phyloP scores from a whole-genome alignment of 2,113 vertebrate species.

The Etheostoma cragini region DNA sequence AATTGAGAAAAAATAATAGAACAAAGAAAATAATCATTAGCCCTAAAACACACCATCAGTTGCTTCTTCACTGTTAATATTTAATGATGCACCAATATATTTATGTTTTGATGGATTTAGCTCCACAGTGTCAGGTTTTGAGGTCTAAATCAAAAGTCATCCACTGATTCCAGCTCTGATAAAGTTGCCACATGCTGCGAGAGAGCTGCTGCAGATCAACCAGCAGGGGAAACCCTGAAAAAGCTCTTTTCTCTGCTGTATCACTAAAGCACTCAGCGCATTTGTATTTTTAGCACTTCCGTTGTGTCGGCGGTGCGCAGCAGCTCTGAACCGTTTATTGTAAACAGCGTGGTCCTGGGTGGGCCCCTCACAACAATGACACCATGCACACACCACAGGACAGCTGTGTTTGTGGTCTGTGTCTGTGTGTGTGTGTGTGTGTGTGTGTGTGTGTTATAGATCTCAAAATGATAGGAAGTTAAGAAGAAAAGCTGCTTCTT shows the following conservation, averaged over 20 bases:
- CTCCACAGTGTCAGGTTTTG: background rate
- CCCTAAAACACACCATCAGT: too few species aligned
- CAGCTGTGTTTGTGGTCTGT: slow-evolving; percentile 29
- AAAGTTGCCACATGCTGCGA: background rate
- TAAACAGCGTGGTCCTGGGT: background rate
- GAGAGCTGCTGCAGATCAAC: background rate
- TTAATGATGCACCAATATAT: background rate
- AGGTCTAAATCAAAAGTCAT: background rate
- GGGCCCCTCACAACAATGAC: slow-evolving; percentile 11
- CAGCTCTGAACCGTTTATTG: slow-evolving; percentile 12
- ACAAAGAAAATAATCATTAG: too few species aligned
- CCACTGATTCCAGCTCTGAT: background rate
- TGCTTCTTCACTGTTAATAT: background rate
- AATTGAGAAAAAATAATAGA: too few species aligned
- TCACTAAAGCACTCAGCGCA: background rate
- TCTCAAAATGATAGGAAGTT: background rate
- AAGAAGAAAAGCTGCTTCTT: background rate
- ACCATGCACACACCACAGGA: background rate
- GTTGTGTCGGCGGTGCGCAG: background rate
- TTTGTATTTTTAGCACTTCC: slow-evolving; percentile 60
- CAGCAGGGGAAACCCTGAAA: slow-evolving; percentile 1
- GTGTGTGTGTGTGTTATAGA: background rate
- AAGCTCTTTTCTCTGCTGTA: background rate
- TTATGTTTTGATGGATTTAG: too few species aligned
- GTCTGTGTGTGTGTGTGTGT: too few species aligned